Percentiles rank a stretch among this genome's conserved stretches.
These are phyloP conservation scores for Urophycis tenuis DNA, from an alignment of 2,797 vertebrate genomes.

Conservation along the genomic window DNA sequence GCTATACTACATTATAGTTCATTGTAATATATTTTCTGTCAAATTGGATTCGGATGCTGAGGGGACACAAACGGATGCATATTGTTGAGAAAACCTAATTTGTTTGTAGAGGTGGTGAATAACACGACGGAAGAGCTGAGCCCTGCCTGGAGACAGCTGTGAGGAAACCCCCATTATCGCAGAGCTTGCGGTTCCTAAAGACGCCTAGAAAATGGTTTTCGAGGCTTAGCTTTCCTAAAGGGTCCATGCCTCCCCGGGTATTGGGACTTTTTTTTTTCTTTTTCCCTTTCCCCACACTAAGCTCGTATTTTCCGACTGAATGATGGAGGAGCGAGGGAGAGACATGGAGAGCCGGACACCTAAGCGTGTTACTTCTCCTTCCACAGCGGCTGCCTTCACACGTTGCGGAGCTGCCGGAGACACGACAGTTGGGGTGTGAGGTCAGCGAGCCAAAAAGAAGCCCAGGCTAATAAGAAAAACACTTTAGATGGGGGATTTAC, in stretches of 20 bases:
- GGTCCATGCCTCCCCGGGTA: background rate
- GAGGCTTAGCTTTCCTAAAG: background rate
- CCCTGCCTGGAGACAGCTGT: background rate
- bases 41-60: too few species aligned
- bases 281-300: background rate
- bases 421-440: conserved; percentile 33
- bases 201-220: background rate
- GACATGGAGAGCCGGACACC: background rate
- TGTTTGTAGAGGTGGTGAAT: background rate
- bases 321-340: background rate
- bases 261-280: background rate
- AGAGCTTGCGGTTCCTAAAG: background rate
- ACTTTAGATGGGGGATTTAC: conserved; percentile 37
- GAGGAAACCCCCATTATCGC: too few species aligned
- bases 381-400: background rate
- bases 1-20: too few species aligned
- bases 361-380: conserved; percentile 14
- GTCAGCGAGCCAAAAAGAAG: conserved; percentile 40
- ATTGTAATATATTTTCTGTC: too few species aligned
- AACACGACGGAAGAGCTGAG: background rate
- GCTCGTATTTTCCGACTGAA: background rate
- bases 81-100: background rate
- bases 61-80: too few species aligned
- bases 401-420: conserved; percentile 25
- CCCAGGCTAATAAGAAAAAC: conserved; percentile 37